phyloP scores from a whole-genome alignment of 1,140 invertebrate genomes.

The Cydia strobilella region DNA sequence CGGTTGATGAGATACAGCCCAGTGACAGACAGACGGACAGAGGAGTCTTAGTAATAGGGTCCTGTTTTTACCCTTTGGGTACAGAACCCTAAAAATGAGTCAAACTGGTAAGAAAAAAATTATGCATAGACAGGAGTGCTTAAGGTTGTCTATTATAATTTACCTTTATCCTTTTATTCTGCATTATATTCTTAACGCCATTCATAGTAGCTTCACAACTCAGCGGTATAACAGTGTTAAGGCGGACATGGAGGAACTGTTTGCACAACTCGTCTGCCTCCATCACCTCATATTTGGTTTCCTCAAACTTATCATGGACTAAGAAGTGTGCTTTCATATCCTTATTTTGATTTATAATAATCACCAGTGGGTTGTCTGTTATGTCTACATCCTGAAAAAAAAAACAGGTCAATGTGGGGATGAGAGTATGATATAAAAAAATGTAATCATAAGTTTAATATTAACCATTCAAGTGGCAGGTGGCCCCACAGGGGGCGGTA shows the following conservation, averaged over 20 bases:
- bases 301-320: conserved; percentile 86
- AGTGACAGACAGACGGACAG: no score
- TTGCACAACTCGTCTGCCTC: conserved; percentile 82
- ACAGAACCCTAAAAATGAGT: no score
- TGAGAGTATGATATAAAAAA: no score
- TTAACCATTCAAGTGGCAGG: no score
- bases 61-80: no score
- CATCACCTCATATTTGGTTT: conserved; percentile 82
- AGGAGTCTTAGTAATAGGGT: no score
- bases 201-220: conserved; percentile 79
- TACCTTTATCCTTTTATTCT: conserved; percentile 81
- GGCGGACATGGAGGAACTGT: conserved; percentile 84
- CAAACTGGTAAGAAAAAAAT: no score
- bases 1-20: no score
- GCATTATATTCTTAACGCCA: conserved; percentile 80
- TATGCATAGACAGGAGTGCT: background rate
- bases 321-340: conserved; percentile 84
- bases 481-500: no score
- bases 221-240: conserved; percentile 80
- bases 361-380: conserved; percentile 87
- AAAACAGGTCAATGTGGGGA: no score
- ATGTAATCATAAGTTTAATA: no score
- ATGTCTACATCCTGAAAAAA: conserved; percentile 84
- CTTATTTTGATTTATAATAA: conserved; percentile 81
- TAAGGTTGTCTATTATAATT: conserved; percentile 36